Conservation (phyloP, 2,888 invertebrate species). For the Lordiphosa andalusiaca region DNA sequence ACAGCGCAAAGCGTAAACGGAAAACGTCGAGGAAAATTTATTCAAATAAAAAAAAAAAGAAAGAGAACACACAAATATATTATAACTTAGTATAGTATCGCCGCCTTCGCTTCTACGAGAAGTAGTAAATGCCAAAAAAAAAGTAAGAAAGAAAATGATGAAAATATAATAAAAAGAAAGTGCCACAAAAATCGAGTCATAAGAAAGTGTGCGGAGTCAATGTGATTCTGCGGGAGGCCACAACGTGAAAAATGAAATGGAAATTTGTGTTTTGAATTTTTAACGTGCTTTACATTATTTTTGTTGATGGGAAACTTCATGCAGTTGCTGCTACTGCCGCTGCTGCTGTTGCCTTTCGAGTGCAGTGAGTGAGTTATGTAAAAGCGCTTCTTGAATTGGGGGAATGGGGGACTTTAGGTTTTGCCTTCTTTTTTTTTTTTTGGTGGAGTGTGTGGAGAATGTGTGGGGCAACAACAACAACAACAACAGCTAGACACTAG, state of each 20-base stretch:
- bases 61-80: slow-evolving; percentile 7
- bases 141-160: slow-evolving; percentile 15
- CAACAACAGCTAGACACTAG: no score
- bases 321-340: slow-evolving; percentile 22
- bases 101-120: slow-evolving; percentile 17
- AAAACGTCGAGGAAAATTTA: slow-evolving; percentile 31
- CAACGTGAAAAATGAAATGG: slow-evolving; percentile 26
- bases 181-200: slow-evolving; percentile 9
- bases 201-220: slow-evolving; percentile 21
- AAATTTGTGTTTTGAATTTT: slow-evolving; percentile 37
- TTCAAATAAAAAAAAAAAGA: not conserved
- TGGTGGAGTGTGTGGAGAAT: slow-evolving; percentile 16
- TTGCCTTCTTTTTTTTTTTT: slow-evolving; percentile 18
- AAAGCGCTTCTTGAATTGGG: slow-evolving; percentile 34
- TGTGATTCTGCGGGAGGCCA: slow-evolving; percentile 32
- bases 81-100: slow-evolving; percentile 33
- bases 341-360: slow-evolving; percentile 10
- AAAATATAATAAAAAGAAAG: not conserved
- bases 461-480: slow-evolving; percentile 24
- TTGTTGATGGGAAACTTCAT: slow-evolving; percentile 34
- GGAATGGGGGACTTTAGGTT: slow-evolving; percentile 11
- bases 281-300: slow-evolving; percentile 22
- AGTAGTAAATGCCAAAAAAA: slow-evolving; percentile 9
- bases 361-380: slow-evolving; percentile 63
- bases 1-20: slow-evolving; percentile 56